These are phyloP conservation scores for Eupithecia dodoneata DNA, from an alignment of 2,888 invertebrate genomes.

Conservation along the genomic window DNA sequence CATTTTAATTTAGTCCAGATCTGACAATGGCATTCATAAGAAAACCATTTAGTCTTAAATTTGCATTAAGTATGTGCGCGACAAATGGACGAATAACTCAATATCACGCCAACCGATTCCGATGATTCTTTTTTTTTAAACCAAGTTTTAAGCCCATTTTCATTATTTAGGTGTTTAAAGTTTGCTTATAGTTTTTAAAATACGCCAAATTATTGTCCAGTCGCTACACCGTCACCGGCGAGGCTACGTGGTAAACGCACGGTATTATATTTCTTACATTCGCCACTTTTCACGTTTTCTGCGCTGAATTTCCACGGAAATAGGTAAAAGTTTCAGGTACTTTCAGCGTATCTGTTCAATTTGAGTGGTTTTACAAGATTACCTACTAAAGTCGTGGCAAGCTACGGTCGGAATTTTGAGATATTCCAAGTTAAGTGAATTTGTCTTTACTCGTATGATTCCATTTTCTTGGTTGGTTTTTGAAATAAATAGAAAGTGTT, in stretches of 20 bases:
- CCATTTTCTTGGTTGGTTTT: neutral
- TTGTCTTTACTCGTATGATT: conserved; percentile 8
- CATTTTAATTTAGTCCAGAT: too few relatives aligned
- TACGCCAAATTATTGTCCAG: conserved; percentile 9
- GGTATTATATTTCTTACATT: conserved; percentile 51
- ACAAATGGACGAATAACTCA: too few relatives aligned
- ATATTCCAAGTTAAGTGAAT: conserved; percentile 12
- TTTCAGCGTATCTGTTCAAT: conserved; percentile 27
- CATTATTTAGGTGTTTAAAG: too few relatives aligned
- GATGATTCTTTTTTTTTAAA: too few relatives aligned
- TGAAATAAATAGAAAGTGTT: neutral
- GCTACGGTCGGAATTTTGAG: conserved; percentile 1
- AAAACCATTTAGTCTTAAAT: too few relatives aligned
- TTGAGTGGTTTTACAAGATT: conserved; percentile 20
- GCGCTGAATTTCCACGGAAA: conserved; percentile 31
- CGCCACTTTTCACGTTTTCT: conserved; percentile 42
- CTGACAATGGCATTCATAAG: too few relatives aligned
- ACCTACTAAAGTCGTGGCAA: conserved; percentile 7
- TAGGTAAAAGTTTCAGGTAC: conserved; percentile 31
- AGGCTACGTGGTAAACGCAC: conserved; percentile 46
- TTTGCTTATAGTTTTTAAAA: too few relatives aligned
- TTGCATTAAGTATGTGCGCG: too few relatives aligned
- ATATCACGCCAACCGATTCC: too few relatives aligned
- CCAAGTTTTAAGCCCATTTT: too few relatives aligned
- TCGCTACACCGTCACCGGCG: neutral